Evolutionary conservation across 2,113 vertebrate genomes (phyloP).

Genomic region (Baryphthengus martii): DNA sequence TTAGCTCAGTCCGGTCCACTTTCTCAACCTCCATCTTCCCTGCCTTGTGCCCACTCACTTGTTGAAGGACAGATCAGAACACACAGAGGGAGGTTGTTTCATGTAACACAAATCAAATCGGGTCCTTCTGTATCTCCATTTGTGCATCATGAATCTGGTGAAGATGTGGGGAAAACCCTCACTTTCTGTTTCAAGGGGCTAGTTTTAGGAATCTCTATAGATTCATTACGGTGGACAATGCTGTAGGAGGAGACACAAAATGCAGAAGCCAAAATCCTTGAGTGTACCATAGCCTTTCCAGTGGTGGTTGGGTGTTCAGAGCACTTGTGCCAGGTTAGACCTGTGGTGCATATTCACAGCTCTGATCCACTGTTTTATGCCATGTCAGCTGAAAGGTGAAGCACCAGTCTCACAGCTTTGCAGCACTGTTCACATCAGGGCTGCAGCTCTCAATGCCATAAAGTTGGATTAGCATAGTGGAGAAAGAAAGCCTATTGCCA

Average conservation of each 20-base stretch:
- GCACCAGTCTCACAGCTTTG: background rate
- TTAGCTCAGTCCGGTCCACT: background rate
- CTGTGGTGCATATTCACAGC: background rate
- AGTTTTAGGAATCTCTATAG: background rate
- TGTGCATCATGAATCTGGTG: background rate
- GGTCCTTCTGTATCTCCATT: background rate
- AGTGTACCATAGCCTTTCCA: background rate
- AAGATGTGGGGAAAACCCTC: background rate
- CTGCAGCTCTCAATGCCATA: background rate
- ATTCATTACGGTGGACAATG: background rate
- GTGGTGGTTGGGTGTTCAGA: background rate
- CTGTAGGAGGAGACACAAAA: background rate
- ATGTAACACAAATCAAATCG: background rate
- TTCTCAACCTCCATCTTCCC: background rate
- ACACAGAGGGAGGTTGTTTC: background rate
- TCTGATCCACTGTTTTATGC: background rate
- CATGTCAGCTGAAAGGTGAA: background rate
- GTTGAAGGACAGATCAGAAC: conserved; percentile 1
- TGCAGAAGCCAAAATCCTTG: background rate
- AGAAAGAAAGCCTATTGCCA: background rate
- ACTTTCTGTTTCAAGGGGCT: background rate
- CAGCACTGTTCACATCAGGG: background rate
- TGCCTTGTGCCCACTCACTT: background rate
- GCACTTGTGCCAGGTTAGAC: background rate
- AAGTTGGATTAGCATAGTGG: background rate